Base-by-base conservation (phyloP, 1,140 invertebrate species). In the Patella vulgata region DNA sequence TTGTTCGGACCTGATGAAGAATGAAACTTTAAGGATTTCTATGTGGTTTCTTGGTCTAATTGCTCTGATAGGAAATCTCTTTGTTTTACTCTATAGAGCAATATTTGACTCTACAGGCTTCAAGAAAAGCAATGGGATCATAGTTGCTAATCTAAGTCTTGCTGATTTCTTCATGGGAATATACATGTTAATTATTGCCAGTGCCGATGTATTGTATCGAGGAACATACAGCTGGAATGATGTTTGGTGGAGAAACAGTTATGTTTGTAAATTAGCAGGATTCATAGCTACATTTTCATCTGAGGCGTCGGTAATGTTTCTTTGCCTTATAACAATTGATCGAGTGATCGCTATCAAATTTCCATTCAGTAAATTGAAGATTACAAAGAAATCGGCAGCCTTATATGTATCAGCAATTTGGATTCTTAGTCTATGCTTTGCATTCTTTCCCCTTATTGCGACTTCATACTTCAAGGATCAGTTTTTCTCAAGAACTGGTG, bases 271-370 rank as follows among this genome's bases (percentile, higher is more conserved):
- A 33, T 6, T 68, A 6, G 74, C 77, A 11, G 78, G 78, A 6
- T 59, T 77, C 27, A 33, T 78, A 14, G 57, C 74, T 8, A 70
- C 70, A 14, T 39, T 77, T 14, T 78, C 76, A 9, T 71, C 60
- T 36, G 74, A 80, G 43, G 57, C 63, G 2, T 70, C 71, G 5
- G 63, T 77, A 6, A 25, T 71, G 28, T 73, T 69, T 28, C 58
- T 81, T 0, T 60, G 56, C n/a, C 54, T 79, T 0, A 77, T 82
- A 9, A 74, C 80, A 1, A n/a, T 75, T 9, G 79, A 80, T 39
- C 52, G 78, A 3, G 65, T 74, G 27, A 31, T 75, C 0, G 66
- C 63, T 9, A 59, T 80, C 27, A 63, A 72, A 19, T 79, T 70
- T 48, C 77, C 78, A 0, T 74, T 81, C 42, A 59, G 66, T 17